Conservation (phyloP, 2,113 vertebrate species). For the Platysternon megacephalum region DNA sequence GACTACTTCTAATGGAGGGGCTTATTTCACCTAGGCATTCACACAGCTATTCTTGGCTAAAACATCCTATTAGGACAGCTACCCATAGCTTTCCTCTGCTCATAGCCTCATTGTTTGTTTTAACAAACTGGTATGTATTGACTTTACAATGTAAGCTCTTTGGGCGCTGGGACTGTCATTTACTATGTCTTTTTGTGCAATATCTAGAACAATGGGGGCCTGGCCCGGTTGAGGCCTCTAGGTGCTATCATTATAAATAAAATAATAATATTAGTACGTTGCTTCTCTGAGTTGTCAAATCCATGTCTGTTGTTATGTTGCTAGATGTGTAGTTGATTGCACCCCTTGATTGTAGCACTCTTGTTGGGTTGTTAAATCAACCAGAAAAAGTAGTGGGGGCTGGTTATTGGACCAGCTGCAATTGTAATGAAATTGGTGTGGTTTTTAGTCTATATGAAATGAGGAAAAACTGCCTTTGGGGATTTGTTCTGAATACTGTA, state of each 20-base stretch:
- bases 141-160: neutral
- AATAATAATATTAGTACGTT: neutral
- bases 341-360: neutral
- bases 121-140: neutral
- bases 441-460: neutral
- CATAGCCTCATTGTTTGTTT: neutral
- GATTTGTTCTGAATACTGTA: neutral
- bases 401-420: neutral
- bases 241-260: neutral
- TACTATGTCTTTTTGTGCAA: neutral
- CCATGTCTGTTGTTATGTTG: neutral
- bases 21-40: neutral
- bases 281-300: neutral
- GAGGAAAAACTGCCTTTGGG: neutral
- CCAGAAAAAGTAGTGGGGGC: neutral
- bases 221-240: neutral
- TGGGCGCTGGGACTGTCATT: neutral
- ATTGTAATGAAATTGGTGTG: neutral
- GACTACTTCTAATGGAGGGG: neutral
- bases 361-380: neutral
- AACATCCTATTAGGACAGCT: neutral
- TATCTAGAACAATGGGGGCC: neutral
- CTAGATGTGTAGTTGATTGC: neutral
- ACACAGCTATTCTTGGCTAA: neutral
- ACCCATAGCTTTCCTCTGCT: neutral